These are phyloP conservation scores for Coregonus ussuriensis DNA, from an alignment of 2,797 vertebrate species.

Conservation along the genomic window DNA sequence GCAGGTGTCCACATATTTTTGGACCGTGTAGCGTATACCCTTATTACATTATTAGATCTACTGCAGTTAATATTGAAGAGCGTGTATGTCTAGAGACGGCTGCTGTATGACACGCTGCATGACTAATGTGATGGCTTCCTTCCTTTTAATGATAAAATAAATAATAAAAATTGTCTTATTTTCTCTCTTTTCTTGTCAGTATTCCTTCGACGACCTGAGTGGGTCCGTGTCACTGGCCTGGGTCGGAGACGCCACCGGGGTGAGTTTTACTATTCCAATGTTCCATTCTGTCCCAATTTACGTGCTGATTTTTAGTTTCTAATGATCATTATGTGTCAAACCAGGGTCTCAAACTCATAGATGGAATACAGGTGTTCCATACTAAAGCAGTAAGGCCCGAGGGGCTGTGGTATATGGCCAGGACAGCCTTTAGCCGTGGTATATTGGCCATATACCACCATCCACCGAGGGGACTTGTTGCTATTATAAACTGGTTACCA, in stretches of 20 bases:
- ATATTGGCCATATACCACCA: too few species aligned
- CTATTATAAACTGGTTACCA: too few species aligned
- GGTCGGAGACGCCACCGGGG: constrained; percentile 92
- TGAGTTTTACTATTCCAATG: constrained; percentile 70
- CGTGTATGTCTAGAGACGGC: not conserved
- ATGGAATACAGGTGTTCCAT: constrained; percentile 19
- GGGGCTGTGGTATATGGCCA: too few species aligned
- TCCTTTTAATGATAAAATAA: too few species aligned
- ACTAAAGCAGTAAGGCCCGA: too few species aligned
- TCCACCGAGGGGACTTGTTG: too few species aligned
- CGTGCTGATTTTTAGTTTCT: not conserved
- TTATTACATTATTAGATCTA: not conserved
- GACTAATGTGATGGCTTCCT: not conserved
- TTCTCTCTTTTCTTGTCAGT: constrained; percentile 61
- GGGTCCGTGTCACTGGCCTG: constrained; percentile 90
- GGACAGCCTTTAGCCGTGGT: too few species aligned
- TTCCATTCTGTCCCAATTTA: not conserved
- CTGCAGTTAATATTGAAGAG: not conserved
- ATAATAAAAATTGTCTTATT: not conserved
- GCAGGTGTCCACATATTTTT: too few species aligned
- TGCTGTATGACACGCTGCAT: not conserved
- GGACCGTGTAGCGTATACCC: too few species aligned
- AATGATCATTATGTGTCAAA: constrained; percentile 2
- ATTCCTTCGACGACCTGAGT: constrained; percentile 85
- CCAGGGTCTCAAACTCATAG: constrained; percentile 5